A percentile compares a stretch with the other conserved stretches of the same genome.
phyloP scores from a whole-genome alignment of 2,113 vertebrate genomes.

The Gallinago undulata region DNA sequence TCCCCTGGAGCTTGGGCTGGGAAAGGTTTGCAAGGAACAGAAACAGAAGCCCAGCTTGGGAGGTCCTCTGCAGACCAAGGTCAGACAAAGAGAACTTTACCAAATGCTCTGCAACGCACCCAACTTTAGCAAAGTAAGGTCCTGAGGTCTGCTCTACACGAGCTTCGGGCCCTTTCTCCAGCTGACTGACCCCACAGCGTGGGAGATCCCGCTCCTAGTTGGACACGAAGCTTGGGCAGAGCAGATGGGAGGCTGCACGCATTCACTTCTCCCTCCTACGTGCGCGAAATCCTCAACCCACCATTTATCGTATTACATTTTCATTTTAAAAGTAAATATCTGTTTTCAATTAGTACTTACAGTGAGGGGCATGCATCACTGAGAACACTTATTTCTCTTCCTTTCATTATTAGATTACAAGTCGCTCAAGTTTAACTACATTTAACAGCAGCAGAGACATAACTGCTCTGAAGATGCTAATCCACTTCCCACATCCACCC shows the following conservation, averaged over 20 bases:
- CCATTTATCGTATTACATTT: slow-evolving; percentile 58
- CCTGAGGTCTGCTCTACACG: not conserved
- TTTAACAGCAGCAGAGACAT: slow-evolving; percentile 42
- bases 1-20: not conserved
- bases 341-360: slow-evolving; percentile 72
- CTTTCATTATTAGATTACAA: slow-evolving; percentile 69
- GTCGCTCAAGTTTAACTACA: slow-evolving; percentile 64
- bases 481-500: slow-evolving; percentile 13
- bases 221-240: not conserved
- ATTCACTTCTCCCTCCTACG: not conserved
- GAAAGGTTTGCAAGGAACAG: not conserved
- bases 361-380: slow-evolving; percentile 63
- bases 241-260: not conserved
- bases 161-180: not conserved
- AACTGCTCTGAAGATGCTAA: slow-evolving; percentile 21
- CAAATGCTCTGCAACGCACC: fast-evolving
- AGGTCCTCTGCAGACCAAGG: not conserved
- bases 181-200: fast-evolving
- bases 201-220: not conserved
- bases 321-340: slow-evolving; percentile 73
- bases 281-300: slow-evolving; percentile 1
- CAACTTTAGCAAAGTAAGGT: not conserved
- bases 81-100: not conserved
- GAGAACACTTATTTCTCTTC: slow-evolving; percentile 62
- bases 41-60: not conserved